Evolutionary conservation across 2,113 vertebrate genomes (phyloP).

Genomic region (Bos javanicus): DNA sequence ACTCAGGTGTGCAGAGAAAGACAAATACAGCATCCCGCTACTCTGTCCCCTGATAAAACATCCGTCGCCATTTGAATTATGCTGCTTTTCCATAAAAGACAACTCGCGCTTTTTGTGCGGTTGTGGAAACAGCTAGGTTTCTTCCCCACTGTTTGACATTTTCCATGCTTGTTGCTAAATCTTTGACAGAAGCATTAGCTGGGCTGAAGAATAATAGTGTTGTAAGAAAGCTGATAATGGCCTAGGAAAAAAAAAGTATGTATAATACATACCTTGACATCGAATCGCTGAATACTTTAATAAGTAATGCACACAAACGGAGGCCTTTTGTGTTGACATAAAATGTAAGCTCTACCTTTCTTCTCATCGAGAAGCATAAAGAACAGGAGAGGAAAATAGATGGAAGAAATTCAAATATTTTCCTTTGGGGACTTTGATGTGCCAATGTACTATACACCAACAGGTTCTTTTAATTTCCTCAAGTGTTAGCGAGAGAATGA

Average conservation of each 20-base stretch:
- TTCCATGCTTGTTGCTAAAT: constrained; percentile 39
- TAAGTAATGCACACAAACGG: constrained; percentile 68
- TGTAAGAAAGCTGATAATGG: constrained; percentile 62
- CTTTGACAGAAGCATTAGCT: constrained; percentile 57
- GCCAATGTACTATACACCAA: constrained; percentile 1
- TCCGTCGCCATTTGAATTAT: background rate
- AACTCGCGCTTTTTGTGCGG: background rate
- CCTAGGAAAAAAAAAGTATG: constrained; percentile 57
- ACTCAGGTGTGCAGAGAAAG: constrained; percentile 62
- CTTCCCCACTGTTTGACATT: constrained; percentile 63
- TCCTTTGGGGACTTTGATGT: constrained; percentile 67
- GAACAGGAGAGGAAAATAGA: constrained; percentile 55
- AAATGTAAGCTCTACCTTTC: constrained; percentile 67
- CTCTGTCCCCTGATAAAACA: background rate
- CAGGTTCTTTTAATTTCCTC: constrained; percentile 51
- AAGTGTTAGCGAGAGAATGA: background rate
- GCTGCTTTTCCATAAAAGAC: constrained; percentile 55
- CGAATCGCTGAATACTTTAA: constrained; percentile 72
- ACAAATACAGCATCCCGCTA: constrained; percentile 20
- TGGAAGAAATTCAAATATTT: constrained; percentile 72
- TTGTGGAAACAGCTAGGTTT: constrained; percentile 47
- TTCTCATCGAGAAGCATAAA: constrained; percentile 58
- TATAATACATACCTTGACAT: constrained; percentile 72
- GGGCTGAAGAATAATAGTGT: constrained; percentile 57
- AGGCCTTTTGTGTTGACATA: constrained; percentile 75